Percentiles rank a stretch among this genome's conserved stretches.
phyloP scores from a whole-genome alignment of 2,113 vertebrate species.

The Nannobrachium achirus region DNA sequence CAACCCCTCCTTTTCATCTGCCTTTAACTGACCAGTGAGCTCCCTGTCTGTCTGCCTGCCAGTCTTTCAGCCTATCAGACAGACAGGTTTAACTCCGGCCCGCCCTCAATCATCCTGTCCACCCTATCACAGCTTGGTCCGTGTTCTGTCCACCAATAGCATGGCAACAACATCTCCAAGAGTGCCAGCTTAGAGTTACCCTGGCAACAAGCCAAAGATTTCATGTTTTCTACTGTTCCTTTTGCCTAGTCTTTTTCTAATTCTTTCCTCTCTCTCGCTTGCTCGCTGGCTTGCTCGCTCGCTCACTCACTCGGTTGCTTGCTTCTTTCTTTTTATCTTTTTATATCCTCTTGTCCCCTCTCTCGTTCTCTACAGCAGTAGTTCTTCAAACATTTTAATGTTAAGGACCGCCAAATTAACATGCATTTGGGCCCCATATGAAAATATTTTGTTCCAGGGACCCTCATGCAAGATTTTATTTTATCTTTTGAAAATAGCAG shows the following conservation, averaged over 20 bases:
- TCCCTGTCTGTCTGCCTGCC: slow-evolving; percentile 48
- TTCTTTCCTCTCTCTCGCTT: slow-evolving; percentile 37
- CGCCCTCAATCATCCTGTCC: slow-evolving; percentile 38
- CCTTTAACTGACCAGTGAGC: slow-evolving; percentile 6
- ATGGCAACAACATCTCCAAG: slow-evolving; percentile 40
- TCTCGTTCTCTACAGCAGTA: too few species aligned
- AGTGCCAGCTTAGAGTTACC: slow-evolving; percentile 74
- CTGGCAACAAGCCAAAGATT: slow-evolving; percentile 81
- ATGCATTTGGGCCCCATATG: too few species aligned
- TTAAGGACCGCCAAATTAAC: too few species aligned
- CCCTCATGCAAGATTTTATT: too few species aligned
- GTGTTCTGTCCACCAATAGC: slow-evolving; percentile 65
- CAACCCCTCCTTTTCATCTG: background rate
- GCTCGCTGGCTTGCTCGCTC: slow-evolving; percentile 1
- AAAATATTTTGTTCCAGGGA: too few species aligned
- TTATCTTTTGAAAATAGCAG: too few species aligned
- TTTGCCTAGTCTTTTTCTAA: background rate
- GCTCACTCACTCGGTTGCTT: too few species aligned
- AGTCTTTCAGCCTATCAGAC: slow-evolving; percentile 42
- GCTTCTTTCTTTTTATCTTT: background rate
- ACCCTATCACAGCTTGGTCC: slow-evolving; percentile 62
- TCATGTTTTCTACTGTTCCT: slow-evolving; percentile 37
- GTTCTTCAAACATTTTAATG: too few species aligned
- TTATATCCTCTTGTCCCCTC: background rate
- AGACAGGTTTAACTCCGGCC: slow-evolving; percentile 36